Base-by-base conservation (phyloP, 1,140 invertebrate genomes). In the Oedothorax gibbosus region DNA sequence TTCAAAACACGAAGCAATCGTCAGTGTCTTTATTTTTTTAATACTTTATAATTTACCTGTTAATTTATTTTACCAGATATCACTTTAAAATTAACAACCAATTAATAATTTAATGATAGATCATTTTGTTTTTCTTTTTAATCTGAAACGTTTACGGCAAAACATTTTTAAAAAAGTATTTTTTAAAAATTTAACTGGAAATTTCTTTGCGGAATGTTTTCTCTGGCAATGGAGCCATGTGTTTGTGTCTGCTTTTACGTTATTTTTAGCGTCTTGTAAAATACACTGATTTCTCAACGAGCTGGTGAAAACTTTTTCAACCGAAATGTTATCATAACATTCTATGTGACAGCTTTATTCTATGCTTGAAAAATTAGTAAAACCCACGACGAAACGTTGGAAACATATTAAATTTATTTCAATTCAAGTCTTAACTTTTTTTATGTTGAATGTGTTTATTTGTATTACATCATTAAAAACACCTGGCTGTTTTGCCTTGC, bases 311-410 rank as follows among this genome's bases (percentile, higher is more conserved):
- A 54, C 18, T 75, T 57, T 75, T 15, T 49, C 35, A 73, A 56
- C 71, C 35, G 57, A 57, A 73, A 75, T 15, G 72, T 75, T 75
- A 75, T 57, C 53, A 14, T 51, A 57, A 75, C 72, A 71, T 51
- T 6, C 68, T 53, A 51, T 12, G 7, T 15, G 20, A 53, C 50
- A 18, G 18, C 68, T 53, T 50, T 66, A 11, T 8, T 66, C 35
- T 35, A 5, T 35, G 35, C 35, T 66, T 66, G 35, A 71, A 71
- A 71, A 53, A 53, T 51, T 71, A 51, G 54, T 53, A 71, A 49
- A 53, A 10, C 69, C 21, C 50, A 49, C 54, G 11, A n/a, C 57
- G 57, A 14, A 14, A 60, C 12, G 5, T 35, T 35, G 5, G 57
- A 14, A 60, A n/a, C n/a, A 6, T 60, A 11, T 11, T 60, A n/a